Evolutionary conservation across 2,888 invertebrate genomes (phyloP).

Genomic region (Chromoteleia sp.): DNA sequence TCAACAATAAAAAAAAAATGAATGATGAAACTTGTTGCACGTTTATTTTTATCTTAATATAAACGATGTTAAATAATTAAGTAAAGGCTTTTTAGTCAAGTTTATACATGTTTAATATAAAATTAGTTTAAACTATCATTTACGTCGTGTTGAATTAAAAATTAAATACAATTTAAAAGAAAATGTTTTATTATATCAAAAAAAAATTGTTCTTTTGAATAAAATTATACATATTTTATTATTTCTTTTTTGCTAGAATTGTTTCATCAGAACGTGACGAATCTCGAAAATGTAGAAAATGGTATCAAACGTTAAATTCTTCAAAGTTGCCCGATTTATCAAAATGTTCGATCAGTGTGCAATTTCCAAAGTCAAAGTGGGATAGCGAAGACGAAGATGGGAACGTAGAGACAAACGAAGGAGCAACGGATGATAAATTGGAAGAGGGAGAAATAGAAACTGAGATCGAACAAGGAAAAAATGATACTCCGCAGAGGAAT

Average conservation of each 20-base stretch:
- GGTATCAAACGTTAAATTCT: constrained; percentile 76
- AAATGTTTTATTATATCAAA: neutral
- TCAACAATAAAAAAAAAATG: too few species aligned
- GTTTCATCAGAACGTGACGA: constrained; percentile 75
- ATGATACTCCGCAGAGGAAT: constrained; percentile 25
- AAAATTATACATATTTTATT: neutral
- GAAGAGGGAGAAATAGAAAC: constrained; percentile 58
- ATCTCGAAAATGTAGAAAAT: constrained; percentile 74
- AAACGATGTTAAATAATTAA: too few species aligned
- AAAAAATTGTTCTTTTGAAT: too few species aligned
- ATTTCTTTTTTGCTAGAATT: constrained; percentile 71
- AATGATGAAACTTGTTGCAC: too few species aligned
- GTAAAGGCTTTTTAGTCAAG: too few species aligned
- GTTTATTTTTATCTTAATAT: too few species aligned
- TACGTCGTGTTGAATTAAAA: too few species aligned
- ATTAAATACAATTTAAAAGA: too few species aligned
- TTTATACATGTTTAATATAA: too few species aligned
- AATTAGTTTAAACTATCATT: too few species aligned
- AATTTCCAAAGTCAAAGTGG: constrained; percentile 82
- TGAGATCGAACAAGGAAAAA: constrained; percentile 42
- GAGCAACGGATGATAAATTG: constrained; percentile 28
- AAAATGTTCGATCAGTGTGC: constrained; percentile 73
- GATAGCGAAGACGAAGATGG: constrained; percentile 77
- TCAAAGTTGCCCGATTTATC: constrained; percentile 61
- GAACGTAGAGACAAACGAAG: constrained; percentile 17